Evolutionary conservation across 2,888 invertebrate genomes (phyloP).

Genomic region (Ischnura elegans): DNA sequence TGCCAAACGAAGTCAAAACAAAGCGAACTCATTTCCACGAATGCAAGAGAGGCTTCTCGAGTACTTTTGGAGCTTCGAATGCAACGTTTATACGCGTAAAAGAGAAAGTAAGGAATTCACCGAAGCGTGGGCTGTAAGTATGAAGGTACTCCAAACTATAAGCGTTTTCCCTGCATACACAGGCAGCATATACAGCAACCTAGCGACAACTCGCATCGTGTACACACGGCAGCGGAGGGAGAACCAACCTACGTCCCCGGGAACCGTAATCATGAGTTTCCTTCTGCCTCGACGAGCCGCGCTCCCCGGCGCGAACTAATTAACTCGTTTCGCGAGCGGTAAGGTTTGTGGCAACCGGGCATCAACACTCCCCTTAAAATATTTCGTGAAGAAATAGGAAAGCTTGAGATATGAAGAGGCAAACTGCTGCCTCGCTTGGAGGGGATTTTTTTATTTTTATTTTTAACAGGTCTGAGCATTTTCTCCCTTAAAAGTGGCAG

Average conservation of each 20-base stretch:
- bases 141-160: not conserved
- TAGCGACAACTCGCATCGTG: not conserved
- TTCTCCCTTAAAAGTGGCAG: not conserved
- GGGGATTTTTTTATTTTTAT: conserved; percentile 38
- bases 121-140: not conserved
- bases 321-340: not conserved
- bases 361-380: not conserved
- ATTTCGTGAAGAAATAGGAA: conserved; percentile 26
- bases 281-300: not conserved
- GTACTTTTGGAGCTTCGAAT: not conserved
- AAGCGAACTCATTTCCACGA: not conserved
- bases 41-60: not conserved
- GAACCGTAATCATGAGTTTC: not conserved
- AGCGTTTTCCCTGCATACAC: not conserved
- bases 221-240: not conserved
- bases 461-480: not conserved
- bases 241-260: not conserved
- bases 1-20: not conserved
- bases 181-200: not conserved
- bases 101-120: conserved; percentile 11
- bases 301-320: not conserved
- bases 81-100: not conserved
- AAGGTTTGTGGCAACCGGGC: not conserved
- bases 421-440: not conserved
- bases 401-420: not conserved